Evolutionary conservation across 2,888 invertebrate species (phyloP), one percentile per base, ranked within the genome.

Genomic region (Cerastoderma edule): DNA sequence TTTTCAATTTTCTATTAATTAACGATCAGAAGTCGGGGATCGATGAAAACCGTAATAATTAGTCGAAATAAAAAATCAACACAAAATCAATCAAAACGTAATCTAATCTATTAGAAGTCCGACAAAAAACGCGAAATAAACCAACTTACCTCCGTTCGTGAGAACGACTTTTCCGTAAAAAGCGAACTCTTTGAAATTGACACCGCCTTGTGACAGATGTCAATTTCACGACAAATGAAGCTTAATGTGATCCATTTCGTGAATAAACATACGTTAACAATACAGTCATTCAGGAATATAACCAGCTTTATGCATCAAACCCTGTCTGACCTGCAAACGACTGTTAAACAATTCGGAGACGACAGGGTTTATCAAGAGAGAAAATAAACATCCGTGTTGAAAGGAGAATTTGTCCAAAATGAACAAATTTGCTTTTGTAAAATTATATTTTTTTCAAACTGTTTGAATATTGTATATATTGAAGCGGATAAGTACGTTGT

Each of bases 201-300:
- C 56, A 56, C 56, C 56, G 19, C 27, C 56, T 13, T 56, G 56
- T 56, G 56, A 32, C 56, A 56, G 56, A 56, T 56, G 56, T 56
- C 56, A 56, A 56, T 56, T 56, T 56, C 56, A 56, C 56, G 56
- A 24, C 56, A 56, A 56, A 56, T 56, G 56, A 32, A n/a, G 56
- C 5, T 56, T 56, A 56, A 56, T 56, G 56, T 28, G 56, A 56
- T 30, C 56, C 28, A 56, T 56, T 56, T 56, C 56, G 56, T 32
- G 19, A 56, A 56, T 56, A 56, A 56, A 56, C 19, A 56, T 32
- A 30, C 19, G 32, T 27, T 32, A 56, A 56, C 56, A 56, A 56
- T 56, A 28, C 27, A 5, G 27, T 13, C 24, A 24, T 27, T 53
- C 48, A 19, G 27, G n/a, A n/a, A n/a, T n/a, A n/a, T n/a, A n/a